Evolutionary conservation across 2,113 vertebrate genomes (phyloP), one percentile per base, ranked within the genome.

Genomic region (Sorex araneus): DNA sequence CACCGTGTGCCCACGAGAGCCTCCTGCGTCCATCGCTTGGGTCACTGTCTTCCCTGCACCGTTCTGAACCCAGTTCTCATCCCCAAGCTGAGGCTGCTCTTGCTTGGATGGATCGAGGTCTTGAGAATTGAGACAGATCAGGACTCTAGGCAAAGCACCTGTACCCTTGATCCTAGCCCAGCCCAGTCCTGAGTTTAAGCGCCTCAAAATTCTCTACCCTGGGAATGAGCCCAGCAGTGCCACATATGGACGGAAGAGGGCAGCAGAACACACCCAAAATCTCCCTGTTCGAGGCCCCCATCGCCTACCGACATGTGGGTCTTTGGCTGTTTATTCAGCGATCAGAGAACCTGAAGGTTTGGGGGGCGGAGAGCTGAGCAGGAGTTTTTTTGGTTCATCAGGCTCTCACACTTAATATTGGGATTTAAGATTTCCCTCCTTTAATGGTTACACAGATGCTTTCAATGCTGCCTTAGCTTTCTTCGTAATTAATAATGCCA

Each of bases 261-360:
- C 94, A 95, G 96, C 79, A 96, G 69, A 93, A 43, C 25, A 92
- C 78, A 43, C 64, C 9, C 87, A 15, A 84, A 90, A 34, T 10
- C 50, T 12, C 27, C 77, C 25, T 86, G 57, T 7, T 21, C 18
- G 57, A 15, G 6, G 57, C 19, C 57, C 54, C 57, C 3, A 23
- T 50, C 13, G 6, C 5, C 18, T 19, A 4, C 57, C 7, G 40
- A 7, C 40, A 40, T 7, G 40, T 7, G 40, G 45, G 47, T 34
- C 69, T 40, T 40, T 57, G 74, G 70, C 30, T 79, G 83, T 27
- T 57, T 84, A 40, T 76, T 54, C 4, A 28, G 80, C 34, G 83
- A 34, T 66, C 28, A 66, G 28, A 66, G 43, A 1, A 32, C 21
- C 25, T 43, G 63, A 47, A 81, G 74, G 54, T 87, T 2, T 60